Percentiles rank a stretch among this genome's conserved stretches.
phyloP scores from a whole-genome alignment of 2,888 invertebrate species.

The Lasioglossum zephyrum region DNA sequence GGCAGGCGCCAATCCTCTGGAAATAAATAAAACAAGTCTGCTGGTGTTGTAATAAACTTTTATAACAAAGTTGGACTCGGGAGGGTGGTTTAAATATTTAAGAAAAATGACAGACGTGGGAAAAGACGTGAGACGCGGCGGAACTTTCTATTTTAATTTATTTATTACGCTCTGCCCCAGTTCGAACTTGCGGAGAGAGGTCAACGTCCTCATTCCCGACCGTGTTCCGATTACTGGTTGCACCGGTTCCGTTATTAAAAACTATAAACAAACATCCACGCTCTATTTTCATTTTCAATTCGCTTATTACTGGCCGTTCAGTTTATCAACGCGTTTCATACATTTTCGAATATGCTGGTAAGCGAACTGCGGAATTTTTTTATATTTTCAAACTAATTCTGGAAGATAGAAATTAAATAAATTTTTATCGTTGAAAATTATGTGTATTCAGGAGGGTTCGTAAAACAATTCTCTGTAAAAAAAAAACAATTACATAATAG shows the following conservation, averaged over 20 bases:
- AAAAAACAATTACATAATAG: too few relatives aligned
- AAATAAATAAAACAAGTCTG: background rate
- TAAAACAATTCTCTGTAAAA: too few relatives aligned
- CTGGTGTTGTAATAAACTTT: background rate
- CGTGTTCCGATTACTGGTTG: background rate
- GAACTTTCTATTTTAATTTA: background rate
- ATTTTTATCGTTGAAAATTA: background rate
- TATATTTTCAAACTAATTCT: background rate
- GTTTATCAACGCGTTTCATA: background rate
- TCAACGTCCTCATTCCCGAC: background rate
- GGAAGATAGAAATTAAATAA: background rate
- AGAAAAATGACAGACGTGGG: background rate
- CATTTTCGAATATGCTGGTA: background rate
- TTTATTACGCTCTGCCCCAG: background rate
- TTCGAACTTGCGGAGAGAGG: background rate
- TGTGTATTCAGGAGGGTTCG: too few relatives aligned
- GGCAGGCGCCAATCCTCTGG: background rate
- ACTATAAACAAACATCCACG: background rate
- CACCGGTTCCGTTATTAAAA: background rate
- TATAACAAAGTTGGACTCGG: background rate
- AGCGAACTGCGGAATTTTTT: background rate
- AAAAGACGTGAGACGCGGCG: background rate
- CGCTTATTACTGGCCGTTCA: background rate
- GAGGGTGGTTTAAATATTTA: background rate
- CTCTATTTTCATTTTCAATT: background rate